A percentile compares a stretch with the other conserved stretches of the same genome.
Conservation (phyloP, 2,113 vertebrate genomes). For the Aegotheles bennettii region DNA sequence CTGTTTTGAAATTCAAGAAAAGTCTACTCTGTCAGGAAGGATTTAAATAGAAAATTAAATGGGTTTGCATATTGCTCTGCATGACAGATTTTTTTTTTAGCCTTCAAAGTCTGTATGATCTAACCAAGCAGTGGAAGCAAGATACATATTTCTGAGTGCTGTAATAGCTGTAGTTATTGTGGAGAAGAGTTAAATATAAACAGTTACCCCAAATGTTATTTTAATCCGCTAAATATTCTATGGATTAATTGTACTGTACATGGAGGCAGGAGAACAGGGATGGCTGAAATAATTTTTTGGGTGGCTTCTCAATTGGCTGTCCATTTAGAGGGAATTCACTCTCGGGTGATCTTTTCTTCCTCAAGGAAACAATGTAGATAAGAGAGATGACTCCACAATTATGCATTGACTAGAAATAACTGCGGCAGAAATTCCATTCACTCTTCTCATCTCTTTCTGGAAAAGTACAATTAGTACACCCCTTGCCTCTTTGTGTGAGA, state of each 20-base stretch:
- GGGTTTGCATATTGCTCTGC: slow-evolving; percentile 26
- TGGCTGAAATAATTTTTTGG: background rate
- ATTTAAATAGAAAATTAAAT: slow-evolving; percentile 65
- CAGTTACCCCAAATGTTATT: background rate
- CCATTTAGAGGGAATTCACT: background rate
- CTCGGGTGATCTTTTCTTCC: background rate
- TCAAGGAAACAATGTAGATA: background rate
- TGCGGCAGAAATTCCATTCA: background rate
- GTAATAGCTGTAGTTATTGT: background rate
- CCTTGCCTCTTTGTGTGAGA: background rate
- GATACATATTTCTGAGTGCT: slow-evolving; percentile 8
- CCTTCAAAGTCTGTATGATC: background rate
- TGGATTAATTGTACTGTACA: background rate
- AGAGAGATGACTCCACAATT: background rate
- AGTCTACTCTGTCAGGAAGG: slow-evolving; percentile 27
- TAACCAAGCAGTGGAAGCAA: slow-evolving; percentile 13
- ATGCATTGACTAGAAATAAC: background rate
- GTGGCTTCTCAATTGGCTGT: background rate
- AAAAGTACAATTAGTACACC: background rate
- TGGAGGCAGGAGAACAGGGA: background rate
- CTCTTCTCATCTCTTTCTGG: background rate
- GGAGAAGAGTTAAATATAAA: background rate
- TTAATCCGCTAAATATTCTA: background rate
- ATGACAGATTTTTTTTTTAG: slow-evolving; percentile 40
- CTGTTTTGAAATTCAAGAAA: slow-evolving; percentile 49